phyloP scores from a whole-genome alignment of 1,140 invertebrate genomes.

The Heliconius nattereri region DNA sequence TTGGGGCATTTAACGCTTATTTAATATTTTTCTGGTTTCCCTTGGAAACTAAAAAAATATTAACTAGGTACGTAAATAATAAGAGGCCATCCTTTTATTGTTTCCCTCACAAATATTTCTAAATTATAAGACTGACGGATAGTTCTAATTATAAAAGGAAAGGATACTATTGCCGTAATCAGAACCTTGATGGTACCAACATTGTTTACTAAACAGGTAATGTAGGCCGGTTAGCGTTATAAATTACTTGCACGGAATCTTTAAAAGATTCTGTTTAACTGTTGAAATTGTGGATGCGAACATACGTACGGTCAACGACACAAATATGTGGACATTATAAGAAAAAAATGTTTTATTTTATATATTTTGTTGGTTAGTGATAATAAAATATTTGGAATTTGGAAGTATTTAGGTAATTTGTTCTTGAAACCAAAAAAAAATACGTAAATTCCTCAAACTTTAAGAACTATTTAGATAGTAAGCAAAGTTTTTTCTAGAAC shows the following conservation, averaged over 20 bases:
- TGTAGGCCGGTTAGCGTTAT: constrained; percentile 17
- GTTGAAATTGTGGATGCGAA: not conserved
- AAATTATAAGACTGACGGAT: not conserved
- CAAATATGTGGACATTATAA: too few relatives aligned
- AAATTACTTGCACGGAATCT: constrained; percentile 3
- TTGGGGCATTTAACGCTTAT: too few relatives aligned
- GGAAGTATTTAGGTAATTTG: too few relatives aligned
- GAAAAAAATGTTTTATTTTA: too few relatives aligned
- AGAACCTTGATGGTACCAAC: constrained; percentile 21
- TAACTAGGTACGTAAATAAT: not conserved
- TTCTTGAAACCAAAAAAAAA: too few relatives aligned
- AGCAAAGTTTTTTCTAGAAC: too few relatives aligned
- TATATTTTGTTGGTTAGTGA: too few relatives aligned
- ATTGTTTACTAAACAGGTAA: constrained; percentile 24
- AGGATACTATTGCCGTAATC: constrained; percentile 19
- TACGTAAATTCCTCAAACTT: too few relatives aligned
- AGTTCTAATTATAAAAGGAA: constrained; percentile 3
- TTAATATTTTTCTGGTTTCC: too few relatives aligned
- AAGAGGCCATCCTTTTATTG: not conserved
- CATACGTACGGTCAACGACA: not conserved
- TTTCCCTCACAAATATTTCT: not conserved
- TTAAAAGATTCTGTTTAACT: not conserved
- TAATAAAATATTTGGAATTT: too few relatives aligned
- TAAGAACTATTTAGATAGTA: too few relatives aligned
- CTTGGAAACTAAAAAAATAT: too few relatives aligned